A percentile compares a stretch with the other conserved stretches of the same genome.
Conservation (phyloP, 1,140 invertebrate genomes). For the Drosophila serrata region DNA sequence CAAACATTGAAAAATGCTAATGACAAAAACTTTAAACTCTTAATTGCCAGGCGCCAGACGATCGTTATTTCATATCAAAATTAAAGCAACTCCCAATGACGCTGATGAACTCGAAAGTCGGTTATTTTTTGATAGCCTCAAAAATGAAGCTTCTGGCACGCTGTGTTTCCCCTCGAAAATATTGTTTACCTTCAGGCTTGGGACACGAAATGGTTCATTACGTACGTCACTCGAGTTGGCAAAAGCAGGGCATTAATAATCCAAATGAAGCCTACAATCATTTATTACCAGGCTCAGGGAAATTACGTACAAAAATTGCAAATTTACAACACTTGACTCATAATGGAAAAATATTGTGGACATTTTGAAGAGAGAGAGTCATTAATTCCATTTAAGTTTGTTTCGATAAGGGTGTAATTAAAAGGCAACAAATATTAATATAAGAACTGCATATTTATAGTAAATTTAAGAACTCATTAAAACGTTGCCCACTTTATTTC, state of each 20-base stretch:
- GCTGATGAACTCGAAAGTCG: slow-evolving; percentile 36
- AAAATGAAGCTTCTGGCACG: slow-evolving; percentile 3
- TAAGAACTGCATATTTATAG: no score
- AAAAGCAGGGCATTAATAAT: slow-evolving; percentile 63
- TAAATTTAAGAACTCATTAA: not conserved
- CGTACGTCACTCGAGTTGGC: slow-evolving; percentile 53
- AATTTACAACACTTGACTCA: slow-evolving; percentile 30
- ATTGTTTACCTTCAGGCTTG: slow-evolving; percentile 52
- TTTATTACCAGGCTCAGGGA: slow-evolving; percentile 42
- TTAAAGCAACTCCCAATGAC: slow-evolving; percentile 34
- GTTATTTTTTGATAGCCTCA: slow-evolving; percentile 14
- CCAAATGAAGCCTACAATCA: slow-evolving; percentile 43
- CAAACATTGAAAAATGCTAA: slow-evolving; percentile 16
- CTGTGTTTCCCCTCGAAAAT: slow-evolving; percentile 8
- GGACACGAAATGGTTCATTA: slow-evolving; percentile 65
- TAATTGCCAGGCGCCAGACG: slow-evolving; percentile 74
- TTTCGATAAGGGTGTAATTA: not conserved
- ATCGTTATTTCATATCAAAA: slow-evolving; percentile 54
- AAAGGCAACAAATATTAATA: not conserved
- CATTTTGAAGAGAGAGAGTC: slow-evolving; percentile 4
- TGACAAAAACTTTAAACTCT: slow-evolving; percentile 56
- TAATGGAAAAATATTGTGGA: slow-evolving; percentile 21
- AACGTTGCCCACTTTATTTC: not conserved
- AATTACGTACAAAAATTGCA: slow-evolving; percentile 19
- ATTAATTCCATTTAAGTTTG: slow-evolving; percentile 4